phyloP scores from a whole-genome alignment of 2,888 invertebrate genomes.

The Andrena dorsata region DNA sequence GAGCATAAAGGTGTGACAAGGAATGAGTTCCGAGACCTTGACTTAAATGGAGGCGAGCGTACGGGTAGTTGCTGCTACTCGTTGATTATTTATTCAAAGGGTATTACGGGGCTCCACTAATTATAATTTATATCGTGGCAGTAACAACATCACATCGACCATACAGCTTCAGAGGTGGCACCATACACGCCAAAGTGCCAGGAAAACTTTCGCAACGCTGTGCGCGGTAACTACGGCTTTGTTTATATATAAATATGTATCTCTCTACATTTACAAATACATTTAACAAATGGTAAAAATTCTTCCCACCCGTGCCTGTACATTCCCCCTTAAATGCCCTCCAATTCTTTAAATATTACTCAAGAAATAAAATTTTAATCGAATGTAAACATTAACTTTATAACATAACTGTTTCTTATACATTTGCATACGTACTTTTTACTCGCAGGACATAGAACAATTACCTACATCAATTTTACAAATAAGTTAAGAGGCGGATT shows the following conservation, averaged over 20 bases:
- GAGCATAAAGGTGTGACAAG: conserved; percentile 70
- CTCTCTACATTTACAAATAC: background rate
- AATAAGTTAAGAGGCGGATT: too few relatives aligned
- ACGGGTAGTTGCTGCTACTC: conserved; percentile 77
- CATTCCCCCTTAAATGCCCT: background rate
- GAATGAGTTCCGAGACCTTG: conserved; percentile 74
- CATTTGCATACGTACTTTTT: too few relatives aligned
- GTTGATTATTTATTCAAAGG: conserved; percentile 82
- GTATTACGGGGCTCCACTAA: conserved; percentile 82
- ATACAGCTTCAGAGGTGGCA: conserved; percentile 58
- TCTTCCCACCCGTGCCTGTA: background rate
- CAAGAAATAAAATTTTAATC: too few relatives aligned
- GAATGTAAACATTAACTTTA: too few relatives aligned
- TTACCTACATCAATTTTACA: too few relatives aligned
- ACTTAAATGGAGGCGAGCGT: conserved; percentile 75
- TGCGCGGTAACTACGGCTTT: conserved; percentile 11
- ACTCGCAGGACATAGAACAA: too few relatives aligned
- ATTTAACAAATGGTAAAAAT: background rate
- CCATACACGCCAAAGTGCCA: conserved; percentile 49
- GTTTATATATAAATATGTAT: conserved; percentile 49
- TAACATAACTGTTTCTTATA: too few relatives aligned
- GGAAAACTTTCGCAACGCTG: conserved; percentile 52
- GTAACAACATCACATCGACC: conserved; percentile 78
- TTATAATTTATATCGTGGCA: conserved; percentile 83
- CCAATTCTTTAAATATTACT: too few relatives aligned